phyloP scores from a whole-genome alignment of 2,888 invertebrate species.

The Chalcosyrphus nemorum region DNA sequence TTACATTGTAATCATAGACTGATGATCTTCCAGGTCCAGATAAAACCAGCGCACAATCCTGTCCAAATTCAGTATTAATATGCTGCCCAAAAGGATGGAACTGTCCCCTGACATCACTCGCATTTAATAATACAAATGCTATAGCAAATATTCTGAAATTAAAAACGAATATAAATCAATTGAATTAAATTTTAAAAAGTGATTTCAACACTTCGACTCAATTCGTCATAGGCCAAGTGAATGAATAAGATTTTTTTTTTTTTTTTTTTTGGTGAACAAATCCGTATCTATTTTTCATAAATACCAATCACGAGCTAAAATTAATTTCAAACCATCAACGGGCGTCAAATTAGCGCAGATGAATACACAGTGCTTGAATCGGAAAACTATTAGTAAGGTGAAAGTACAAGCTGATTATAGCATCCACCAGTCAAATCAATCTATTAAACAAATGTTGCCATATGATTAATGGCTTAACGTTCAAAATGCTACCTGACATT shows the following conservation, averaged over 20 bases:
- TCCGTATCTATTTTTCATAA: neutral
- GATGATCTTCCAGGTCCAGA: constrained; percentile 90
- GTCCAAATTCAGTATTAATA: constrained; percentile 80
- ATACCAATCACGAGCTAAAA: neutral
- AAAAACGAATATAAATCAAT: constrained; percentile 17
- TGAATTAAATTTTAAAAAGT: neutral
- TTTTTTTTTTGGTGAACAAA: neutral
- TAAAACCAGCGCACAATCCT: constrained; percentile 91
- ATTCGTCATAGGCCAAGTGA: neutral
- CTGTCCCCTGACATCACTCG: constrained; percentile 75
- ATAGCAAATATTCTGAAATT: constrained; percentile 79
- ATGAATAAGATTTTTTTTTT: neutral
- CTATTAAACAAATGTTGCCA: constrained; percentile 24
- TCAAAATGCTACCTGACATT: constrained; percentile 12
- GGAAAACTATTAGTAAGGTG: constrained; percentile 14
- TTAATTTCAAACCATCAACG: neutral
- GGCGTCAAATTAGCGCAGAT: neutral
- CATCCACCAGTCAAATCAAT: constrained; percentile 30
- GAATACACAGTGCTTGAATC: neutral
- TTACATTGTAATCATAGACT: constrained; percentile 92
- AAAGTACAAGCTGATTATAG: constrained; percentile 43
- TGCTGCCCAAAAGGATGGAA: constrained; percentile 79
- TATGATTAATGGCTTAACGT: constrained; percentile 45
- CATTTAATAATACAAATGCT: constrained; percentile 61
- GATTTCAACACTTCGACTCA: neutral